Evolutionary conservation across 2,888 invertebrate genomes (phyloP).

Genomic region (Metallyticus violacea): DNA sequence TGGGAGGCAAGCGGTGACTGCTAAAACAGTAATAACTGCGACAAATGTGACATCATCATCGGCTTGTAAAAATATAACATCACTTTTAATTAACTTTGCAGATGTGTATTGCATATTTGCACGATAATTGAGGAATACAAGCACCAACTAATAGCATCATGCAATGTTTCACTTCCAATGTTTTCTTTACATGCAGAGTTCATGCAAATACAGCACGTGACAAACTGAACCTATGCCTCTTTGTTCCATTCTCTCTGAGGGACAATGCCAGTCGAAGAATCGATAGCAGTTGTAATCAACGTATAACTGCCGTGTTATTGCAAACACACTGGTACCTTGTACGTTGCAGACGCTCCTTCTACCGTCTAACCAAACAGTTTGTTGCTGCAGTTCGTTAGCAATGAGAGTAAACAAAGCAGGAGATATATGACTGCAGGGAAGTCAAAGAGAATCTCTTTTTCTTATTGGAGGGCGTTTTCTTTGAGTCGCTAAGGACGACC

Average conservation of each 20-base stretch:
- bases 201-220: neutral
- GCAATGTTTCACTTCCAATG: neutral
- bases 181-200: neutral
- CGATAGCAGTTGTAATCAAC: neutral
- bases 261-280: neutral
- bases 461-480: too few relatives aligned
- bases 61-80: neutral
- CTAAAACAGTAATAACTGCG: neutral
- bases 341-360: neutral
- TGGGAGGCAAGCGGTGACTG: neutral
- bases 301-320: neutral
- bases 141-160: neutral
- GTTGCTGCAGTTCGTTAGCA: neutral
- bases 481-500: too few relatives aligned
- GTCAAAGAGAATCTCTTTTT: too few relatives aligned
- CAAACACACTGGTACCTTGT: neutral
- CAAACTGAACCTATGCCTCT: neutral
- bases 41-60: neutral
- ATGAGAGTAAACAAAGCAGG: neutral
- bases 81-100: neutral
- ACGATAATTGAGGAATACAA: neutral
- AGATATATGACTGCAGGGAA: too few relatives aligned
- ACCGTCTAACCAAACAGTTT: too few relatives aligned
- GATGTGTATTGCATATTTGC: neutral
- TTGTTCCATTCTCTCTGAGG: neutral